These are phyloP conservation scores for Darevskia mixta DNA, from an alignment of 2,797 vertebrate genomes.

Conservation along the genomic window DNA sequence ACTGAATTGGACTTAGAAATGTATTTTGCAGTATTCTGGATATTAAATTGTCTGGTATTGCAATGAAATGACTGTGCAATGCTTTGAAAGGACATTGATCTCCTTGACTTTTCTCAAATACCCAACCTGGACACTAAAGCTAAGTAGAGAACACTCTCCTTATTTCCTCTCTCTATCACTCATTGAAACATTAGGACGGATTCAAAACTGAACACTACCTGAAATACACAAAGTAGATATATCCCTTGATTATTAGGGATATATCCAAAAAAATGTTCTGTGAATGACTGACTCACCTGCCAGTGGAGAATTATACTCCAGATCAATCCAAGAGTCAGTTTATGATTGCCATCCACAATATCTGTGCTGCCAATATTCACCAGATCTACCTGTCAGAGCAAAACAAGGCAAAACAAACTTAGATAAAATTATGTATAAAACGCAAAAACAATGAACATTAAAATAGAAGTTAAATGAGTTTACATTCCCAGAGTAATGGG, in stretches of 20 bases:
- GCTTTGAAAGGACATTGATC: background rate
- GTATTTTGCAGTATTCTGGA: background rate
- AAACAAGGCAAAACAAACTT: constrained; percentile 3
- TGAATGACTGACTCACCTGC: constrained; percentile 85
- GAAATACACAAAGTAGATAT: background rate
- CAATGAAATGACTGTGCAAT: background rate
- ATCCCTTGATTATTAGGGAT: background rate
- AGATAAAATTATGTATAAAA: constrained; percentile 2
- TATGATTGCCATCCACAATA: constrained; percentile 99
- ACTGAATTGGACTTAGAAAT: too few relatives aligned
- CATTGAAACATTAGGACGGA: background rate
- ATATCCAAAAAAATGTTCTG: background rate
- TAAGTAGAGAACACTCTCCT: background rate
- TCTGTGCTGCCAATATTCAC: constrained; percentile 97
- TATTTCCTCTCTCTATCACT: background rate
- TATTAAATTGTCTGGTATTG: background rate
- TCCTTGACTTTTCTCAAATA: background rate
- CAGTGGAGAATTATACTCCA: constrained; percentile 99
- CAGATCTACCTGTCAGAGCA: constrained; percentile 89
- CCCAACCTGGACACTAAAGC: background rate
- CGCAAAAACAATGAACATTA: constrained; percentile 48
- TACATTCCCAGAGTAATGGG: constrained; percentile 33
- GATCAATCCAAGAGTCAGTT: constrained; percentile 96
- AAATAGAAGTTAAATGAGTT: constrained; percentile 39
- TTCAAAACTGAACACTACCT: background rate